Evolutionary conservation across 2,113 vertebrate species (phyloP).

Genomic region (Acrocephalus kingi): DNA sequence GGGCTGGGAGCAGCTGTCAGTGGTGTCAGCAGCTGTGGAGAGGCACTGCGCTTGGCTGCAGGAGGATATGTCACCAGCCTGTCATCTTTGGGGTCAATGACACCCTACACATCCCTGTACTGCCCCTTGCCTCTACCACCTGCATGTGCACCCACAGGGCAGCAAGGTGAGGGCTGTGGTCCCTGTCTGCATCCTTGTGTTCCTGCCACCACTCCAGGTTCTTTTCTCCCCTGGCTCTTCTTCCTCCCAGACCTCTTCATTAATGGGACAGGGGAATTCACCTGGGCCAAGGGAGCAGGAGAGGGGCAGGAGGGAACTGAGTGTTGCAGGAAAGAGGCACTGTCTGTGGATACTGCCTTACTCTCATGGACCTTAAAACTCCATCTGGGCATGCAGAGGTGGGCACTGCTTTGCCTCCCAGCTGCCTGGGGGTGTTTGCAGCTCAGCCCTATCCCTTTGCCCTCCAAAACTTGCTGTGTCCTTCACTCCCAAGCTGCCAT

Average conservation of each 20-base stretch:
- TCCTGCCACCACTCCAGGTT: neutral
- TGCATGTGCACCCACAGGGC: neutral
- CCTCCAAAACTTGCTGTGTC: neutral
- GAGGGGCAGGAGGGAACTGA: neutral
- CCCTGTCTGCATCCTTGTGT: neutral
- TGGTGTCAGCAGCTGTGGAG: rapidly evolving
- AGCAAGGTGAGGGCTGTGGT: neutral
- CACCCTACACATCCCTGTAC: neutral
- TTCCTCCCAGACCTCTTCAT: neutral
- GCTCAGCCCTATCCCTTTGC: neutral
- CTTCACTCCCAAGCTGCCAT: neutral
- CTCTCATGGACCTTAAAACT: neutral
- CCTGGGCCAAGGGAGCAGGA: neutral
- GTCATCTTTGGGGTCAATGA: neutral
- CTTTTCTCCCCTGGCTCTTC: neutral
- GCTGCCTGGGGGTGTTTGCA: neutral
- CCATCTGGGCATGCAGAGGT: neutral
- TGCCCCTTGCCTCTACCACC: rapidly evolving
- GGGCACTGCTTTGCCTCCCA: rapidly evolving
- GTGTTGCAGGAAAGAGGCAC: neutral
- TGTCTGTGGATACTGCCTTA: neutral
- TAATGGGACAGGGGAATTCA: neutral
- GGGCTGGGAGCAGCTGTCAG: neutral
- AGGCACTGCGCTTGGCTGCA: neutral
- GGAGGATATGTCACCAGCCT: neutral